phyloP scores from a whole-genome alignment of 2,113 vertebrate species.

The Cryptotis parvus region DNA sequence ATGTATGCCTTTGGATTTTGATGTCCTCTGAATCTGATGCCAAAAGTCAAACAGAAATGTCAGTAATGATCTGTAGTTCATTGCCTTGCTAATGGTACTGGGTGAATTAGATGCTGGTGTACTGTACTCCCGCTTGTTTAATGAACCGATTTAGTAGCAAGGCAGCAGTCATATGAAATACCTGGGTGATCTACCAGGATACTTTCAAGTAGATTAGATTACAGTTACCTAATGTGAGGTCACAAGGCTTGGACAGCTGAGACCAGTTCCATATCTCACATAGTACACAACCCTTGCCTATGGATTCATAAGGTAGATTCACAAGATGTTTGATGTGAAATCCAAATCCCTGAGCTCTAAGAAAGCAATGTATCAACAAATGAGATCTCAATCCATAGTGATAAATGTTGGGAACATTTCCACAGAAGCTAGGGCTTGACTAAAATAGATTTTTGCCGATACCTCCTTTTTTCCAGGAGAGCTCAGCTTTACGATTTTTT shows the following conservation, averaged over 20 bases:
- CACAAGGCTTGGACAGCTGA: constrained; percentile 66
- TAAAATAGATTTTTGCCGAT: background rate
- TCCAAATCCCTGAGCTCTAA: background rate
- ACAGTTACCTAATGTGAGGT: constrained; percentile 68
- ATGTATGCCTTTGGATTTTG: constrained; percentile 34
- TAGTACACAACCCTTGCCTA: constrained; percentile 37
- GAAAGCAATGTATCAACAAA: constrained; percentile 24
- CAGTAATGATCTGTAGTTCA: constrained; percentile 14
- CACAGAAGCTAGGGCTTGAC: background rate
- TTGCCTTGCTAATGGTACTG: background rate
- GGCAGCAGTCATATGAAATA: constrained; percentile 63
- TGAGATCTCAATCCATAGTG: constrained; percentile 22
- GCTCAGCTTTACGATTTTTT: background rate
- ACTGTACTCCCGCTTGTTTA: constrained; percentile 58
- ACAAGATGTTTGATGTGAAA: constrained; percentile 25
- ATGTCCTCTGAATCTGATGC: constrained; percentile 32
- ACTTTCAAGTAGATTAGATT: constrained; percentile 66
- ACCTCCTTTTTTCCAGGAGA: background rate
- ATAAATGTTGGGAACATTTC: constrained; percentile 23
- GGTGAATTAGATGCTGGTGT: constrained; percentile 30
- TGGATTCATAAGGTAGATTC: constrained; percentile 9
- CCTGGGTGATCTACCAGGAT: constrained; percentile 73
- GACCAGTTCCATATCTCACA: constrained; percentile 26
- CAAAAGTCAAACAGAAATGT: constrained; percentile 34
- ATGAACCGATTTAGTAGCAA: constrained; percentile 62